phyloP scores from a whole-genome alignment of 2,888 invertebrate species.

The Dasysyrphus tricinctus region DNA sequence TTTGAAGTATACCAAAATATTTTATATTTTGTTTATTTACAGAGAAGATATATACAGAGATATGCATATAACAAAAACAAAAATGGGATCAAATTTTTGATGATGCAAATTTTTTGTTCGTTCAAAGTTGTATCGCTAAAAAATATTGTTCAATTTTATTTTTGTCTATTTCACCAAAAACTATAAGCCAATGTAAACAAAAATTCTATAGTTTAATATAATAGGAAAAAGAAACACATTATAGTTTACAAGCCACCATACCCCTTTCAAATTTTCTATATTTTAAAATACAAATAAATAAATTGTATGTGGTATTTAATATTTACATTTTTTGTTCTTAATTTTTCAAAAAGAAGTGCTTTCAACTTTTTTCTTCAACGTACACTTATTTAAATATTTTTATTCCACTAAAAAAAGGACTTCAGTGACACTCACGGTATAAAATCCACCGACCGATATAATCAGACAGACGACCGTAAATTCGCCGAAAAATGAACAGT shows the following conservation, averaged over 20 bases:
- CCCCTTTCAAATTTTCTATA: neutral
- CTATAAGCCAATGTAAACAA: neutral
- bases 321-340: neutral
- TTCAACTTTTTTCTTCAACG: neutral
- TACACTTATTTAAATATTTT: neutral
- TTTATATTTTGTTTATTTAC: constrained; percentile 9
- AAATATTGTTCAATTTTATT: neutral
- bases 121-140: neutral
- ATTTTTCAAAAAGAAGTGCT: neutral
- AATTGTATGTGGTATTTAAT: neutral
- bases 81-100: neutral
- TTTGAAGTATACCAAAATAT: constrained; percentile 8
- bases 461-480: neutral
- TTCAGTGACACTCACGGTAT: neutral
- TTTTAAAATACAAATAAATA: neutral
- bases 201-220: neutral
- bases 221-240: neutral
- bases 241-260: neutral
- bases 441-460: neutral
- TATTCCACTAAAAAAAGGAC: neutral
- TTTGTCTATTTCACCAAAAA: neutral
- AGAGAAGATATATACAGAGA: neutral
- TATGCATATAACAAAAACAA: neutral
- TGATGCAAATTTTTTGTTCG: neutral
- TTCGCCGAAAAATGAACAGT: neutral